Base-by-base conservation (phyloP, 1,140 invertebrate species). In the Aphis gossypii region DNA sequence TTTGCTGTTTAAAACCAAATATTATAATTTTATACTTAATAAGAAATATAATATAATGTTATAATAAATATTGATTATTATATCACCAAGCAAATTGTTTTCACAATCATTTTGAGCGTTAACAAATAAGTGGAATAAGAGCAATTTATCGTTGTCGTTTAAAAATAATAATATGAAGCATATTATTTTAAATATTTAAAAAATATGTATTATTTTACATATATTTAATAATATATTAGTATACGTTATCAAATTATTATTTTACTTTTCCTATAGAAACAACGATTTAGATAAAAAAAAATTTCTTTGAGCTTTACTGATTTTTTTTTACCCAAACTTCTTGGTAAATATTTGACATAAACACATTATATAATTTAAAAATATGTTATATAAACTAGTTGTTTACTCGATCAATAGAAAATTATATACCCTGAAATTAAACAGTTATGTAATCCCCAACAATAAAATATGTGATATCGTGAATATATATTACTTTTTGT, bases 1-100 rank as follows among this genome's bases (percentile, higher is more conserved):
- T 76, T 35, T n/a, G n/a, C 60, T 76, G 60, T 76, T 76, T 76
- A 18, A 76, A 76, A 76, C 60, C 60, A 76, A 76, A 76, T 76
- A 76, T 76, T 76, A 20, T 76, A 76, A n/a, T n/a, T 76, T n/a
- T 76, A 18, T n/a, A 6, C 9, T 46, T 46, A n/a, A 35, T 76
- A 5, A 76, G n/a, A 18, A 68, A 76, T n/a, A n/a, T 76, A n/a
- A 51, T 46, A 54, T 54, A 54, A 54, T 23, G 2, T 76, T 76
- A 76, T 35, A n/a, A 68, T 18, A 14, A 9, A 68, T n/a, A 68
- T 68, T 68, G n/a, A 68, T 68, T 76, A 35, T 76, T 76, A 76
- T 18, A n/a, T 76, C 60, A n/a, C 11, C 60, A 30, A 68, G 14
- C 60, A 68, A 30, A 68, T 23, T 11, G 30, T 60, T 60, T 68